Evolutionary conservation across 2,113 vertebrate species (phyloP).

Genomic region (Shinisaurus crocodilurus): DNA sequence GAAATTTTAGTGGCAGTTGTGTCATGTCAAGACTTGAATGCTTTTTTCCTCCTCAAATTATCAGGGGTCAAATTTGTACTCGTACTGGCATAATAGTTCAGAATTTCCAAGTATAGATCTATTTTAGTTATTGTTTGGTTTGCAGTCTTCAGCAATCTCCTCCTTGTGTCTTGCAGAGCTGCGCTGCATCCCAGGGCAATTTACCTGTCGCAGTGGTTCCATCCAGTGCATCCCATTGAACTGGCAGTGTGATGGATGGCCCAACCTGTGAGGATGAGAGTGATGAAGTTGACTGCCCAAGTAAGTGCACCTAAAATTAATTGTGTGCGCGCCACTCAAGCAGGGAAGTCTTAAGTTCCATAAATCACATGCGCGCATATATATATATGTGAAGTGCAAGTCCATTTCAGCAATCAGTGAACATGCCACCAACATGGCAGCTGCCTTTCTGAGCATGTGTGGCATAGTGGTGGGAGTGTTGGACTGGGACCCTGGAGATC

Average conservation of each 20-base stretch:
- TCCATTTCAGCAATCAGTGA: too few species aligned
- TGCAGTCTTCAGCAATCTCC: neutral
- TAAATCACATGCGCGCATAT: too few species aligned
- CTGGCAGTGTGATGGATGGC: constrained; percentile 97
- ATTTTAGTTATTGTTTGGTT: neutral
- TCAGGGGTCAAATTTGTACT: too few species aligned
- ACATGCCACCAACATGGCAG: too few species aligned
- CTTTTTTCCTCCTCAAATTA: neutral
- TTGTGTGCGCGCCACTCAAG: neutral
- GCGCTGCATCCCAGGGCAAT: constrained; percentile 91
- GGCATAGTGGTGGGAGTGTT: too few species aligned
- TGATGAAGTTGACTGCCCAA: constrained; percentile 93
- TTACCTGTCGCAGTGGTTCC: constrained; percentile 92
- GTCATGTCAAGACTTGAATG: neutral
- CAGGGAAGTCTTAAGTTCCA: neutral
- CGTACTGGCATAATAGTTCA: too few species aligned
- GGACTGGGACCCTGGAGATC: too few species aligned
- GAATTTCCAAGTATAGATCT: neutral
- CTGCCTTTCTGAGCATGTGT: too few species aligned
- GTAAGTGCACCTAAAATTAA: constrained; percentile 72
- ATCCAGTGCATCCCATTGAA: constrained; percentile 95
- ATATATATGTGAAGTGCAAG: too few species aligned
- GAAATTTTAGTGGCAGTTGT: neutral
- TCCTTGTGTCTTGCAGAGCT: constrained; percentile 81
- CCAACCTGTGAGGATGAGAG: constrained; percentile 95